phyloP scores from a whole-genome alignment of 1,140 invertebrate species.

The Wiebesia pumilae region DNA sequence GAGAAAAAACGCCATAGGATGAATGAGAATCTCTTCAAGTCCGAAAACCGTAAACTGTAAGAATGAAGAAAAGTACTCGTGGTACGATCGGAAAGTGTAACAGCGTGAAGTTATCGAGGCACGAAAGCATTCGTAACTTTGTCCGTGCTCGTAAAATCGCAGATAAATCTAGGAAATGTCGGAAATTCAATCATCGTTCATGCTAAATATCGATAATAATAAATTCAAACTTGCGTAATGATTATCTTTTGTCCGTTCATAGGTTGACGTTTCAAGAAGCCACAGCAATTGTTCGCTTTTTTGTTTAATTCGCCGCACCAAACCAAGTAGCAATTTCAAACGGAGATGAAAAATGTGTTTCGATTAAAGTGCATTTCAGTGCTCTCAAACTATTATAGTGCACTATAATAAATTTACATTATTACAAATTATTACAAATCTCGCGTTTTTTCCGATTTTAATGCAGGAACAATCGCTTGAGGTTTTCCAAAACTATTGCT shows the following conservation, averaged over 20 bases:
- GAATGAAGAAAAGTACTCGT: background rate
- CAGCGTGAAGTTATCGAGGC: background rate
- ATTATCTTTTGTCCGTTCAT: slow-evolving; percentile 30
- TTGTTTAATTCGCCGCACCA: no score
- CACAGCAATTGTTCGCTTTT: no score
- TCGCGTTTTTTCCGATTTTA: no score
- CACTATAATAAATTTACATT: no score
- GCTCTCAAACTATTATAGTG: no score
- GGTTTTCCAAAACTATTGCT: no score
- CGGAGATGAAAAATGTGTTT: no score
- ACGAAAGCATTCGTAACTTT: background rate
- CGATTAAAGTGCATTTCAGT: no score
- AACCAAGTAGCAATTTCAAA: no score
- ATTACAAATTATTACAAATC: no score
- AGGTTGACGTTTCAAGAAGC: background rate
- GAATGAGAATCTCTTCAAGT: background rate
- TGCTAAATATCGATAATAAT: background rate
- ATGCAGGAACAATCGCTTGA: no score
- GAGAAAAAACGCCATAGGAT: background rate
- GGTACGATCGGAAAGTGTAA: background rate
- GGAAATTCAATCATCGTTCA: background rate
- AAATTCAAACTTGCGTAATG: slow-evolving; percentile 39
- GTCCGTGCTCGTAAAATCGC: background rate
- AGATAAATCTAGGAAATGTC: no score
- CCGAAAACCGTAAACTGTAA: background rate